These are phyloP conservation scores for Boulengeromyrus knoepffleri DNA, from an alignment of 2,113 vertebrate genomes.

Conservation along the genomic window DNA sequence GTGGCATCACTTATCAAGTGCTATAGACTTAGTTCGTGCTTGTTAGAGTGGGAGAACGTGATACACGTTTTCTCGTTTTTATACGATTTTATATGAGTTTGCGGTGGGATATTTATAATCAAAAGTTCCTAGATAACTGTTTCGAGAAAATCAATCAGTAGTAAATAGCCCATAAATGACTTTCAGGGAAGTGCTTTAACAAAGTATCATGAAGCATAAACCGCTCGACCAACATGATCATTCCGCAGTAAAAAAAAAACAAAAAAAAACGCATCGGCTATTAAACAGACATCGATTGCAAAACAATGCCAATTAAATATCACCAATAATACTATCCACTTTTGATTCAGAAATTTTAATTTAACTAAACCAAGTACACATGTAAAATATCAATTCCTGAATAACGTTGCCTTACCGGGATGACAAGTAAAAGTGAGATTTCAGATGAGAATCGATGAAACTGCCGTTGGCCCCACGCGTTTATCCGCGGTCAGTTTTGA, in stretches of 20 bases:
- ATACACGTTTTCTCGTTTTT: background rate
- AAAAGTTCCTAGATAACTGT: conserved; percentile 44
- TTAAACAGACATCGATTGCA: background rate
- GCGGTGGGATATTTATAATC: conserved; percentile 27
- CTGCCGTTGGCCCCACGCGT: background rate
- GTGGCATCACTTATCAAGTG: background rate
- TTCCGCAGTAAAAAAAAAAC: background rate
- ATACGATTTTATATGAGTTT: background rate
- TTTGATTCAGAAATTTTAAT: background rate
- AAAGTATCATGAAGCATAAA: background rate
- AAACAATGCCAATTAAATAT: conserved; percentile 14
- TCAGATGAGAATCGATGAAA: background rate
- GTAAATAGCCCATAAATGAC: conserved; percentile 30
- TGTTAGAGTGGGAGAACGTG: background rate
- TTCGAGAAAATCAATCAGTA: conserved; percentile 34
- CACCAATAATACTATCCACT: background rate
- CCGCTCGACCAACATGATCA: background rate
- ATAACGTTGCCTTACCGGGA: conserved; percentile 43
- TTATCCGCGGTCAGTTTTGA: background rate
- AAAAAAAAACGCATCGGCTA: background rate
- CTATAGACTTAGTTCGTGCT: background rate
- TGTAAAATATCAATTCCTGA: background rate
- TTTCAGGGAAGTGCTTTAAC: background rate
- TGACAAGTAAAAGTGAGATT: conserved; percentile 13
- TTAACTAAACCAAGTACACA: background rate